Evolutionary conservation across 2,888 invertebrate genomes (phyloP), one percentile per base, ranked within the genome.

Genomic region (Opisthograptis luteolata): DNA sequence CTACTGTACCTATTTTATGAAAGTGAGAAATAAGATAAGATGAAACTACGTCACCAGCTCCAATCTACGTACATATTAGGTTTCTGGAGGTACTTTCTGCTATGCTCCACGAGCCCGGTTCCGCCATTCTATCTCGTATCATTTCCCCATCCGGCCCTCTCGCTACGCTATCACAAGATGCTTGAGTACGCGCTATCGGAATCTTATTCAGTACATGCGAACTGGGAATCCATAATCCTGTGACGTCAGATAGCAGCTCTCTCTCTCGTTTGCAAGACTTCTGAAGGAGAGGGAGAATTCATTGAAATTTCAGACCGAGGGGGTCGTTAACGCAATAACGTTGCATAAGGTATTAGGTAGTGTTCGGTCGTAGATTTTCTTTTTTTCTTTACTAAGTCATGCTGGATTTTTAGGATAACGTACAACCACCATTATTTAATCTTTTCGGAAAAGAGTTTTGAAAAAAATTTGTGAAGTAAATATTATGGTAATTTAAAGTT

Each of bases 221-320:
- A 66, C 65, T 71, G 59, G 73, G 66, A 64, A 54, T 55, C 53
- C 24, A 46, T 37, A 58, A 54, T 67, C 73, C 73, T 41, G 71
- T 80, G 81, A 81, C 81, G 79, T 77, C 74, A 75, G 50, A 52
- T 3, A 8, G 54, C 35, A 72, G 68, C 73, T 70, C 64, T 66
- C 39, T 67, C 63, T 65, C 73, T 45, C 68, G 17, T 17, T 57
- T 59, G 45, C 58, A 22, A 43, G 43, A 42, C 43, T 35, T 44
- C 48, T 47, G 64, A 72, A 51, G 41, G 70, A 60, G 72, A 80
- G 32, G 54, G 70, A 54, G 52, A 58, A 73, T 70, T 62, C 79
- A 81, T 79, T 77, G 76, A 79, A 58, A 57, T 58, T 60, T 45
- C 27, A 48, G 37, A 31, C 30, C 5, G 9, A 35, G 39, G 35